phyloP scores from a whole-genome alignment of 2,888 invertebrate genomes.

The Hylaea fasciaria region DNA sequence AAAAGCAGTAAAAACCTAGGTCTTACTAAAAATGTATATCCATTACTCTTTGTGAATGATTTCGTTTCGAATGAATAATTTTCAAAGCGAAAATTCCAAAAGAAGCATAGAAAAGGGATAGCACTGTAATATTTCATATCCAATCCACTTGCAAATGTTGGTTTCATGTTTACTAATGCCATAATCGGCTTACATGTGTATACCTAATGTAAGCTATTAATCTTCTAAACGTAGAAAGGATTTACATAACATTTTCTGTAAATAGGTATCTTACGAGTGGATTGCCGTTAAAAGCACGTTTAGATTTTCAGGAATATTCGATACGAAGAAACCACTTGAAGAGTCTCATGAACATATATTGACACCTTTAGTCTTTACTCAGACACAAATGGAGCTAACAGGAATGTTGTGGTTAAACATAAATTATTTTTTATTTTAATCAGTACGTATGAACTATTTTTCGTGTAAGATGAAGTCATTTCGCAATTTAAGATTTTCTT shows the following conservation, averaged over 20 bases:
- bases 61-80: background rate
- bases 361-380: no score
- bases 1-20: no score
- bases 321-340: background rate
- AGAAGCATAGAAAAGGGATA: background rate
- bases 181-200: conserved; percentile 25
- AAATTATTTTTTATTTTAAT: no score
- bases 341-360: background rate
- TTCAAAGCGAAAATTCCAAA: background rate
- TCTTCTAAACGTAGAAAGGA: conserved; percentile 11
- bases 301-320: background rate
- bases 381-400: no score
- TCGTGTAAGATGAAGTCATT: no score
- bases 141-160: background rate
- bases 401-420: no score
- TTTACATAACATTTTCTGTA: conserved; percentile 17
- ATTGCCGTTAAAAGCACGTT: background rate
- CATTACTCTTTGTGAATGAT: background rate
- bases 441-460: no score
- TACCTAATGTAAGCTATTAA: conserved; percentile 15
- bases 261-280: background rate
- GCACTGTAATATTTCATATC: background rate
- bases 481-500: no score
- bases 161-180: conserved; percentile 10
- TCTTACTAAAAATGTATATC: background rate